Conservation (phyloP, 2,888 invertebrate genomes). For the Rhagonycha fulva region DNA sequence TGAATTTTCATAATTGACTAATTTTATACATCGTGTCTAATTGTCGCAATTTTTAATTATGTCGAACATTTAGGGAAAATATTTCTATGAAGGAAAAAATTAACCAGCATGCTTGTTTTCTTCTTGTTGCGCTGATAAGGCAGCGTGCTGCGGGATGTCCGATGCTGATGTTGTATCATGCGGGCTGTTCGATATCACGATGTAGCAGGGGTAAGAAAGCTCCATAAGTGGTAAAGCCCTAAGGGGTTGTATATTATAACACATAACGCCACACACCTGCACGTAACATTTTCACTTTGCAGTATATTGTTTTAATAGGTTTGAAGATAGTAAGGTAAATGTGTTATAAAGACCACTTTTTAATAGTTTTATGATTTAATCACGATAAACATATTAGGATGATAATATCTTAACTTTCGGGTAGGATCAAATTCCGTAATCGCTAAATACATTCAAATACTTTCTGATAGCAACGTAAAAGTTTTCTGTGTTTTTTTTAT, state of each 20-base stretch:
- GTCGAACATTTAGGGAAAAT: neutral
- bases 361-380: neutral
- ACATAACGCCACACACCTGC: slow-evolving; percentile 30
- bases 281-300: slow-evolving; percentile 38
- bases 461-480: neutral
- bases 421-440: neutral
- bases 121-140: neutral
- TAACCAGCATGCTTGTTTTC: neutral
- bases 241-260: slow-evolving; percentile 37
- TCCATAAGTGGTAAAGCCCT: slow-evolving; percentile 33
- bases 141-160: slow-evolving; percentile 23
- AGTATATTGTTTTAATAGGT: slow-evolving; percentile 40
- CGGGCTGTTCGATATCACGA: slow-evolving; percentile 28
- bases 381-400: neutral
- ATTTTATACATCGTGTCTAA: neutral
- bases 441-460: neutral
- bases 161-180: slow-evolving; percentile 26
- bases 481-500: neutral
- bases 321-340: slow-evolving; percentile 27
- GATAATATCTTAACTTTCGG: neutral
- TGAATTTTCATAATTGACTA: neutral
- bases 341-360: slow-evolving; percentile 18
- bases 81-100: neutral
- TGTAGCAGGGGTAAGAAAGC: slow-evolving; percentile 23
- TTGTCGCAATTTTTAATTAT: neutral